A percentile compares a stretch with the other conserved stretches of the same genome.
Conservation (phyloP, 2,888 invertebrate genomes). For the Drosophila leonis region DNA sequence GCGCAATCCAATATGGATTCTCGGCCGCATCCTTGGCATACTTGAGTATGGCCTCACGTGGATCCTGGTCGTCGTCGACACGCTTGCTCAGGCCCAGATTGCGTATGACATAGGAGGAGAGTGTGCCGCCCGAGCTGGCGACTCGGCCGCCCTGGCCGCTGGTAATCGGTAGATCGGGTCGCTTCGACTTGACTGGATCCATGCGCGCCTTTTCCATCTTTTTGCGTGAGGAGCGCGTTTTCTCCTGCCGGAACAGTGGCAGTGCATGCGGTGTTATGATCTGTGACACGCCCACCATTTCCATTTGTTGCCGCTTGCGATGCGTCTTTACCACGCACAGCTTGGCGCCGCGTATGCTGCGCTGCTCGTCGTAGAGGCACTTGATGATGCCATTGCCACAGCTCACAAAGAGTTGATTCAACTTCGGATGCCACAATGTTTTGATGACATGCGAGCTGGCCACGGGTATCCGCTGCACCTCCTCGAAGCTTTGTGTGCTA, state of each 20-base stretch:
- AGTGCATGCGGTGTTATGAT: conserved; percentile 98
- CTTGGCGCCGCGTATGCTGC: conserved; percentile 95
- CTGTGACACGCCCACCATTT: conserved; percentile 95
- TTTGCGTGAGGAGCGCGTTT: conserved; percentile 94
- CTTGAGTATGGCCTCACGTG: conserved; percentile 96
- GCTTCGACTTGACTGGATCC: conserved; percentile 92
- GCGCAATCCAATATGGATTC: conserved; percentile 98
- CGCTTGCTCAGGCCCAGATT: conserved; percentile 97
- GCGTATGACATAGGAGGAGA: conserved; percentile 98
- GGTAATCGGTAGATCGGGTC: conserved; percentile 95
- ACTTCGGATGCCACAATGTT: conserved; percentile 97
- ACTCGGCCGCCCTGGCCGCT: conserved; percentile 97
- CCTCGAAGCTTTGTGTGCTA: conserved; percentile 91
- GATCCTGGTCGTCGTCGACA: conserved; percentile 96
- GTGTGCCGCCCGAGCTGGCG: conserved; percentile 95
- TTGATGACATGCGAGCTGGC: conserved; percentile 94
- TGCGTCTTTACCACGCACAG: conserved; percentile 93
- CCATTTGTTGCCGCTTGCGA: conserved; percentile 92
- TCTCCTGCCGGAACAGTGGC: conserved; percentile 96
- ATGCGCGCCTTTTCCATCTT: conserved; percentile 96
- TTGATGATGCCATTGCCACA: conserved; percentile 96
- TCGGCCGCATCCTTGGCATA: conserved; percentile 98
- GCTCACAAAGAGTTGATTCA: conserved; percentile 98
- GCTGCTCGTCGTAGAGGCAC: conserved; percentile 95
- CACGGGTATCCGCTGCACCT: conserved; percentile 91